Conservation (phyloP, 2,888 invertebrate genomes). For the Chelonus formosanus region DNA sequence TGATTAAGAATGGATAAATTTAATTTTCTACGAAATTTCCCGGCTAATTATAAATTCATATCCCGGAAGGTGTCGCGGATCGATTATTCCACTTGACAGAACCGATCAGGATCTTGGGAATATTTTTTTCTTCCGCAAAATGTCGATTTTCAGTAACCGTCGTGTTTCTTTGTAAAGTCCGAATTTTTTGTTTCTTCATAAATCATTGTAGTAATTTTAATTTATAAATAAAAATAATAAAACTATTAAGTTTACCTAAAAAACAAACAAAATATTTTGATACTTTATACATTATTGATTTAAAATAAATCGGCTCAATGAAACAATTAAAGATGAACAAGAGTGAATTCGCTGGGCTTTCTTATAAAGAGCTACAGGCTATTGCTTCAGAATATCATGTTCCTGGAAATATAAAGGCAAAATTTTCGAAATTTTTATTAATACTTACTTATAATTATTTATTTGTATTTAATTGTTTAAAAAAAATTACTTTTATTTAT, state of each 20-base stretch:
- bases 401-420: conserved; percentile 61
- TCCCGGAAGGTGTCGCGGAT: conserved; percentile 29
- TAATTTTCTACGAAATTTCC: not conserved
- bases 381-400: conserved; percentile 55
- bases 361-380: conserved; percentile 59
- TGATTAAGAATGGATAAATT: too few relatives aligned
- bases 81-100: conserved; percentile 27
- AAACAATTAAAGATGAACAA: conserved; percentile 46
- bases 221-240: too few relatives aligned
- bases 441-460: not conserved
- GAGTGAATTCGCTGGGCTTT: conserved; percentile 51
- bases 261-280: not conserved
- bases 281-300: not conserved
- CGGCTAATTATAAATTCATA: not conserved
- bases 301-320: not conserved
- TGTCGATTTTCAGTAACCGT: not conserved
- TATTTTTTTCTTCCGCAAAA: conserved; percentile 11
- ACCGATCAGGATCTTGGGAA: conserved; percentile 9
- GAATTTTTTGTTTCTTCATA: not conserved
- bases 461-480: conserved; percentile 12
- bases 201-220: not conserved
- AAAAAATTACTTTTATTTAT: conserved; percentile 12
- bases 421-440: not conserved
- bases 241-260: too few relatives aligned
- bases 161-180: too few relatives aligned